Percentiles rank a stretch among this genome's conserved stretches.
phyloP scores from a whole-genome alignment of 2,113 vertebrate genomes.

The Gasterosteus aculeatus region DNA sequence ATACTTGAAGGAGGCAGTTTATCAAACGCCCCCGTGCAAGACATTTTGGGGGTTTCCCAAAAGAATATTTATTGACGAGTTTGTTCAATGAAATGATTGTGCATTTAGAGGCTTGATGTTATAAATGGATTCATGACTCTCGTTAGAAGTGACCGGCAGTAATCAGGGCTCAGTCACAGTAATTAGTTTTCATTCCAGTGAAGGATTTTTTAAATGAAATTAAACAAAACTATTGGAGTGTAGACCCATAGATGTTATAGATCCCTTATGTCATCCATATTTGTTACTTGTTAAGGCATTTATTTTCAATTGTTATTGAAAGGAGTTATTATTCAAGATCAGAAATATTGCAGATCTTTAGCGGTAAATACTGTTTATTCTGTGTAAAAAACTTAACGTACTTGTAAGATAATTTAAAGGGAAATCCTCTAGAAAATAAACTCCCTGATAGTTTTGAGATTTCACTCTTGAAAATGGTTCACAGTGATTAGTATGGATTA shows the following conservation, averaged over 20 bases:
- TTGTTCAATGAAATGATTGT: slow-evolving; percentile 79
- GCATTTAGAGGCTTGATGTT: slow-evolving; percentile 59
- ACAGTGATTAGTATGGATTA: background rate
- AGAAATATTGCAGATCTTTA: background rate
- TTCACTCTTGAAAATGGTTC: slow-evolving; percentile 21
- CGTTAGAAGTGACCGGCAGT: slow-evolving; percentile 58
- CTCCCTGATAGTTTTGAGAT: background rate
- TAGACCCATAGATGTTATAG: background rate
- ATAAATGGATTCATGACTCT: slow-evolving; percentile 67
- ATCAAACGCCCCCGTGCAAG: slow-evolving; percentile 54
- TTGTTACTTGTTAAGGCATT: background rate
- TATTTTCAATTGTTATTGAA: background rate
- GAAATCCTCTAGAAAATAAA: background rate
- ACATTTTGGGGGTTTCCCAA: slow-evolving; percentile 36
- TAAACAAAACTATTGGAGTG: background rate
- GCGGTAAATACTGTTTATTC: too few relatives aligned
- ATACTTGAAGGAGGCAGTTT: slow-evolving; percentile 26
- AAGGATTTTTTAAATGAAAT: slow-evolving; percentile 40
- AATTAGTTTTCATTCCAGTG: slow-evolving; percentile 64
- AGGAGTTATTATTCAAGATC: background rate
- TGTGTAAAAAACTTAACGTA: too few relatives aligned
- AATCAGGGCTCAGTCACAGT: slow-evolving; percentile 46
- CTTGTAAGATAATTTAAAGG: background rate
- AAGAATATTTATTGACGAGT: slow-evolving; percentile 62
- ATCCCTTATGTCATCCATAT: background rate